Evolutionary conservation across 2,888 invertebrate species (phyloP).

Genomic region (Euproctis similis): DNA sequence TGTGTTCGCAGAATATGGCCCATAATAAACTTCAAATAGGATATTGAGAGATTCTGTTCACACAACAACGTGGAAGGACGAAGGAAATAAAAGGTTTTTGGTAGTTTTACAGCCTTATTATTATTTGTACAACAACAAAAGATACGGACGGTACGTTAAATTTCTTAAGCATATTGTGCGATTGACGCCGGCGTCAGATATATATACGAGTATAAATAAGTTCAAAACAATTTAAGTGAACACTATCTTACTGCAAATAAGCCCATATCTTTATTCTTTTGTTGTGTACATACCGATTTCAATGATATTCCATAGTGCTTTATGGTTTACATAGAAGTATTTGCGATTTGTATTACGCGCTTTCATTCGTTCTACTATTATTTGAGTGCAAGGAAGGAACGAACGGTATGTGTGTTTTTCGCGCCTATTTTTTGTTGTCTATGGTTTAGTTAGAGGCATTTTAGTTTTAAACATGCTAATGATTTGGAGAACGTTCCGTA

Average conservation of each 20-base stretch:
- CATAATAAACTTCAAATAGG: constrained; percentile 47
- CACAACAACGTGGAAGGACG: constrained; percentile 39
- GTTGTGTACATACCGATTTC: constrained; percentile 6
- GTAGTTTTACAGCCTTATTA: constrained; percentile 48
- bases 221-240: constrained; percentile 18
- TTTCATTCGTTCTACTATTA: no score
- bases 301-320: constrained; percentile 3
- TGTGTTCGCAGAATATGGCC: constrained; percentile 38
- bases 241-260: constrained; percentile 12
- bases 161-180: constrained; percentile 37
- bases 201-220: constrained; percentile 17
- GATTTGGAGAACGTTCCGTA: no score
- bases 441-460: no score
- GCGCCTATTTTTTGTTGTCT: no score
- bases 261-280: constrained; percentile 11
- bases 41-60: constrained; percentile 44
- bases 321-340: constrained; percentile 6
- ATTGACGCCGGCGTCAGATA: constrained; percentile 62
- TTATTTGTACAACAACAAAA: constrained; percentile 53
- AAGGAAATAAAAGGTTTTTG: constrained; percentile 57
- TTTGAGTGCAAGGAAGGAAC: no score
- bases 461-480: no score
- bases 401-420: no score
- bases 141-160: constrained; percentile 32
- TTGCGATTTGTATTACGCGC: no score